A percentile compares a stretch with the other conserved stretches of the same genome.
Evolutionary conservation across 53 echinoderm and acorn worm species (phyloP).

Genomic region (Mesocentrotus franciscanus): DNA sequence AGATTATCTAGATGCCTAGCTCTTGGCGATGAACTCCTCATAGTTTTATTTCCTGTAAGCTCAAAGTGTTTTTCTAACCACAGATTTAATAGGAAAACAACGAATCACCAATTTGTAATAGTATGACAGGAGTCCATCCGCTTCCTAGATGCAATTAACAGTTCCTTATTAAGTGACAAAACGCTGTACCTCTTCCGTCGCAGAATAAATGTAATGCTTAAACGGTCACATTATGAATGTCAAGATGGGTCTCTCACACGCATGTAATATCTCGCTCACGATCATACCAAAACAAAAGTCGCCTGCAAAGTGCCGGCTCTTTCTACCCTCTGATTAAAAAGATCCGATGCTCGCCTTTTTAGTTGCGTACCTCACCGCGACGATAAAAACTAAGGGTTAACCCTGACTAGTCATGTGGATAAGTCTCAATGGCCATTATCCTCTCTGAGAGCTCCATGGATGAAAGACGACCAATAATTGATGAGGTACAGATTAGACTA

Average conservation of each 20-base stretch:
- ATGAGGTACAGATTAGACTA: background rate
- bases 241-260: background rate
- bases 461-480: background rate
- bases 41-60: too few relatives aligned
- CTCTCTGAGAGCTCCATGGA: background rate
- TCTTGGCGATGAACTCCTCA: too few relatives aligned
- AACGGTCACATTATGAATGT: background rate
- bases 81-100: too few relatives aligned
- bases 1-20: too few relatives aligned
- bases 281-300: background rate
- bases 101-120: too few relatives aligned
- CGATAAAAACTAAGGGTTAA: background rate
- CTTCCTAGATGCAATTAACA: too few relatives aligned
- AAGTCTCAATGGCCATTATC: background rate
- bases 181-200: too few relatives aligned
- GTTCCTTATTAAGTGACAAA: too few relatives aligned
- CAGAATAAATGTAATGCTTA: background rate
- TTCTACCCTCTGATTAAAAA: background rate
- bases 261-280: background rate
- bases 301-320: background rate
- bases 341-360: background rate
- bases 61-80: too few relatives aligned
- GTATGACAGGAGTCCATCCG: too few relatives aligned
- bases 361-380: background rate
- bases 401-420: background rate